Conservation (phyloP, 1,140 invertebrate species). For the Harpegnathos saltator region DNA sequence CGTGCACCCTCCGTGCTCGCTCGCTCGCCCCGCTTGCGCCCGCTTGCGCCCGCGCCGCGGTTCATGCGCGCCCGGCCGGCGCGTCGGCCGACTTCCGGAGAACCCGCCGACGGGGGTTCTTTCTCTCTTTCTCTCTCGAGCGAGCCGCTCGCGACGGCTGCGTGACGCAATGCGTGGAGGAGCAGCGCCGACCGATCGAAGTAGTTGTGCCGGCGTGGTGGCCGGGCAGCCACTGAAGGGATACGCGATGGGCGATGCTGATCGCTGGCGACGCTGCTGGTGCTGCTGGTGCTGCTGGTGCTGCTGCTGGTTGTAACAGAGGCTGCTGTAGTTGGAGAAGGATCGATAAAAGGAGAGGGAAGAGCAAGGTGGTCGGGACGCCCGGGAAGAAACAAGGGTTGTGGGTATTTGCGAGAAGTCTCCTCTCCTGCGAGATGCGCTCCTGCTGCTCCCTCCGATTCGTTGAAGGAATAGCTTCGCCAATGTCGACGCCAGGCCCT, state of each 20-base stretch:
- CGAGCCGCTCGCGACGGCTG: constrained; percentile 16
- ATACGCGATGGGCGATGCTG: constrained; percentile 62
- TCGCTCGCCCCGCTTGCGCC: constrained; percentile 35
- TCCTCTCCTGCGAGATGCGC: constrained; percentile 23
- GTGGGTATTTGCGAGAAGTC: constrained; percentile 58
- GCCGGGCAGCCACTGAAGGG: constrained; percentile 84
- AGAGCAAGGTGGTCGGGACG: constrained; percentile 25
- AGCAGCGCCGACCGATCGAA: constrained; percentile 69
- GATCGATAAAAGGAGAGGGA: constrained; percentile 83
- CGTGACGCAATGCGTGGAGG: constrained; percentile 70
- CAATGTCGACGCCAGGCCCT: constrained; percentile 60
- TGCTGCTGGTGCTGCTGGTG: constrained; percentile 59
- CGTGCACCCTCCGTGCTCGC: constrained; percentile 44
- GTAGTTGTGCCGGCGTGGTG: constrained; percentile 82
- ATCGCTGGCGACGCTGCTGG: constrained; percentile 65
- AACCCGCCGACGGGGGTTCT: background rate
- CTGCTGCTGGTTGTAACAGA: constrained; percentile 26
- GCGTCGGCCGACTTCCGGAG: constrained; percentile 39
- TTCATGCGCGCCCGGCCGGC: constrained; percentile 44
- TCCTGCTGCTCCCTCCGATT: constrained; percentile 26
- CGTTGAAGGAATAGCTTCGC: constrained; percentile 36
- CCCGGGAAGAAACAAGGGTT: constrained; percentile 71
- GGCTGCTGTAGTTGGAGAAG: constrained; percentile 66
- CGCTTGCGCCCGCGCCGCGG: constrained; percentile 34
- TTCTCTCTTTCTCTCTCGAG: background rate